These are phyloP conservation scores for Vanessa tameamea DNA, from an alignment of 1,140 invertebrate genomes.

Conservation along the genomic window DNA sequence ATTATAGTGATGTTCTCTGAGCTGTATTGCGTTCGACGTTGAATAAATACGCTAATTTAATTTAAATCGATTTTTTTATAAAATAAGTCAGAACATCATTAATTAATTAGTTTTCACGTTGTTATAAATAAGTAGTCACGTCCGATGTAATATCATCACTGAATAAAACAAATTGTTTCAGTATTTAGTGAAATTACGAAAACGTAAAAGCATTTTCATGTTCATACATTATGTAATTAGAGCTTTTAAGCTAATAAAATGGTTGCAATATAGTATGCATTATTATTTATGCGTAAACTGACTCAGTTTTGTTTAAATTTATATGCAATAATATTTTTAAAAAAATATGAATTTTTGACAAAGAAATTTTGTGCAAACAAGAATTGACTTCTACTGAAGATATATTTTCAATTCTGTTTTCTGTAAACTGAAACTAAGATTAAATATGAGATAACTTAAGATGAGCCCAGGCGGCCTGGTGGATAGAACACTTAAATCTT, in stretches of 20 bases:
- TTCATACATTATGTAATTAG: constrained; percentile 36
- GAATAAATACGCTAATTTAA: constrained; percentile 4
- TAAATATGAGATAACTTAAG: too few relatives aligned
- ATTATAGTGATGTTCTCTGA: constrained; percentile 51
- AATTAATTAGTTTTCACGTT: neutral
- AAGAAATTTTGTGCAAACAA: constrained; percentile 19
- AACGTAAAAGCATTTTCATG: constrained; percentile 40
- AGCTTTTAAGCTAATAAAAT: constrained; percentile 35
- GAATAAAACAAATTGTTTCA: constrained; percentile 1
- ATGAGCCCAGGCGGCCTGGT: too few relatives aligned
- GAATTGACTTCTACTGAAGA: constrained; percentile 12
- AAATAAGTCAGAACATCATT: neutral
- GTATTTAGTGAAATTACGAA: constrained; percentile 3
- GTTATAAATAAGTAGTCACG: neutral
- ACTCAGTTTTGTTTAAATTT: constrained; percentile 15
- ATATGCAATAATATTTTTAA: constrained; percentile 13
- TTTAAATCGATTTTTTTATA: neutral
- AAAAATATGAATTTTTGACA: constrained; percentile 10
- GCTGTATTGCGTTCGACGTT: constrained; percentile 17
- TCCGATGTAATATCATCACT: constrained; percentile 20
- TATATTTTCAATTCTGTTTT: constrained; percentile 2
- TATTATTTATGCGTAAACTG: too few relatives aligned
- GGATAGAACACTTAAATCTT: too few relatives aligned
- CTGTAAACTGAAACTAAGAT: too few relatives aligned
- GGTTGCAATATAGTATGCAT: constrained; percentile 21